Conservation (phyloP, 2,113 vertebrate species). For the Pipa parva region DNA sequence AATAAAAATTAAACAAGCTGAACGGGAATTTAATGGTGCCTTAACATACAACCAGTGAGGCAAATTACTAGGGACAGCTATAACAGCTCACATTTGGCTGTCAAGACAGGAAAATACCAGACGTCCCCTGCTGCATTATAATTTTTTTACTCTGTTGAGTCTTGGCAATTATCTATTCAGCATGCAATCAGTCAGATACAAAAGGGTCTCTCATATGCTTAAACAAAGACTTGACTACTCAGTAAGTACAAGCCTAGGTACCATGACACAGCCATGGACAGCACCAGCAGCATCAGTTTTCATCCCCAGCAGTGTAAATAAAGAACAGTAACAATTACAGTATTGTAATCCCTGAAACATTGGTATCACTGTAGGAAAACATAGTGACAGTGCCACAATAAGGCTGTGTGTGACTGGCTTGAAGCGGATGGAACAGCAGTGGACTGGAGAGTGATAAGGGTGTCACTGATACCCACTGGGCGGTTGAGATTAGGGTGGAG, state of each 20-base stretch:
- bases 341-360: constrained; percentile 42
- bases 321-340: constrained; percentile 50
- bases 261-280: constrained; percentile 32
- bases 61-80: constrained; percentile 36
- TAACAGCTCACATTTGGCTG: constrained; percentile 2
- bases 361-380: constrained; percentile 13
- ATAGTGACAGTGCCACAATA: constrained; percentile 22
- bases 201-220: constrained; percentile 53
- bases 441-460: constrained; percentile 16
- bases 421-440: constrained; percentile 15
- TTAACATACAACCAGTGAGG: constrained; percentile 26
- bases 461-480: constrained; percentile 68
- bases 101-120: constrained; percentile 36
- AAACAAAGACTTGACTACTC: constrained; percentile 44
- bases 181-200: constrained; percentile 53
- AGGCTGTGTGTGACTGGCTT: not conserved
- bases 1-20: constrained; percentile 41
- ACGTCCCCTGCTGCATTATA: constrained; percentile 31
- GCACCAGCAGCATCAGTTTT: constrained; percentile 52
- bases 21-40: constrained; percentile 18
- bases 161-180: constrained; percentile 52
- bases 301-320: constrained; percentile 49
- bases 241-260: constrained; percentile 40
- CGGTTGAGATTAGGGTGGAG: constrained; percentile 81
- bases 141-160: constrained; percentile 48